A percentile compares a stretch with the other conserved stretches of the same genome.
Conservation (phyloP, 1,140 invertebrate genomes). For the Belonocnema kinseyi region DNA sequence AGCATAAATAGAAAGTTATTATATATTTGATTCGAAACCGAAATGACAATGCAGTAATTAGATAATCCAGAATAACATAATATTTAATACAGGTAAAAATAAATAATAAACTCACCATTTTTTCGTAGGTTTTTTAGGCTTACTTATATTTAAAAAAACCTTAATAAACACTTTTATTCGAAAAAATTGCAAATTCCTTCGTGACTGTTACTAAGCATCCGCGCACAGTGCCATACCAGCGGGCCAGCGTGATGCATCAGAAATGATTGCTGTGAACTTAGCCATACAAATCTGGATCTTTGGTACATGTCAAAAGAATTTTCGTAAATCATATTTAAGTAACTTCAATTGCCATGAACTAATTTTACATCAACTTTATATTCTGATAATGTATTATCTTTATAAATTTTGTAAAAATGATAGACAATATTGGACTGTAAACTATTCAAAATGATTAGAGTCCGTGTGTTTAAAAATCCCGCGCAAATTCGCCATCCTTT, state of each 20-base stretch:
- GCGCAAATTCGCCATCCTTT: too few relatives aligned
- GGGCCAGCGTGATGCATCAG: slow-evolving; percentile 45
- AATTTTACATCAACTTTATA: too few relatives aligned
- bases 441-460: too few relatives aligned
- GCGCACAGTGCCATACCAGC: background rate
- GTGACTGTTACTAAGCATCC: slow-evolving; percentile 35
- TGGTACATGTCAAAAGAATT: too few relatives aligned
- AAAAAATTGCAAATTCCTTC: background rate
- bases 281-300: background rate
- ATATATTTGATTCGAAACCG: background rate
- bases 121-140: background rate
- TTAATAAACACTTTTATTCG: slow-evolving; percentile 29
- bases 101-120: slow-evolving; percentile 38
- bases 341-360: too few relatives aligned
- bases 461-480: too few relatives aligned
- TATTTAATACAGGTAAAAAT: background rate
- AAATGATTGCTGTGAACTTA: slow-evolving; percentile 42
- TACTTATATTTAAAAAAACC: slow-evolving; percentile 24
- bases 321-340: too few relatives aligned
- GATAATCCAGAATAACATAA: background rate
- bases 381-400: too few relatives aligned
- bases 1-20: too few relatives aligned
- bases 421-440: too few relatives aligned
- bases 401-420: too few relatives aligned
- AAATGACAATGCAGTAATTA: slow-evolving; percentile 43